Evolutionary conservation across 2,888 invertebrate genomes (phyloP), one percentile per base, ranked within the genome.

Genomic region (Xiphydria camelus): DNA sequence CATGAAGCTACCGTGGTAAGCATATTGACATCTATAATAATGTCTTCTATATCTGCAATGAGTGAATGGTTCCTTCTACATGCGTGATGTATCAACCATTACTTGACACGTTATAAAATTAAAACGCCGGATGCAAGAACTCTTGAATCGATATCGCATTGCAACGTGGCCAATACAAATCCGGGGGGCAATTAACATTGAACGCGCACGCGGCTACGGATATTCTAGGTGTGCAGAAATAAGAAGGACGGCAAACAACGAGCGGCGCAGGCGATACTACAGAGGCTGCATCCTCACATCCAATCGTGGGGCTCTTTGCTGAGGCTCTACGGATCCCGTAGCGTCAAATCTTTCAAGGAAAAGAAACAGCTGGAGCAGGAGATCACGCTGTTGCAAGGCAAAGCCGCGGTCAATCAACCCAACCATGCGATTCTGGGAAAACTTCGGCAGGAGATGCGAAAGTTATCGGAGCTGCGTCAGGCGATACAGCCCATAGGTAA

Each of bases 181-280:
- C n/a, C n/a, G n/a, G n/a, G n/a, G n/a, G n/a, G n/a, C n/a, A n/a
- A n/a, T n/a, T n/a, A n/a, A n/a, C n/a, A n/a, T n/a, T n/a, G n/a
- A n/a, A n/a, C n/a, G n/a, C n/a, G n/a, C n/a, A n/a, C n/a, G n/a
- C n/a, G n/a, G n/a, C n/a, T n/a, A n/a, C n/a, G n/a, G n/a, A n/a
- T n/a, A 23, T 50, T 36, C 22, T 18, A 76, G 71, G 65, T 88
- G n/a, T 95, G 96, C 75, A 90, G 91, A 73, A 98, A 97, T 78
- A 98, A 98, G 77, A 85, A 93, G 64, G 94, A 94, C 54, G 98
- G 97, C 4, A 97, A 97, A 73, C 98, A 99, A 72, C 80, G 90
- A 58, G 98, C 98, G 12, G 91, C 97, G 3, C 98, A 99, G 77
- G 87, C 90, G 5, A 94, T 98, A 59, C 78, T 98, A 33, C 76